Evolutionary conservation across 2,888 invertebrate genomes (phyloP).

Genomic region (Junonia oenone): DNA sequence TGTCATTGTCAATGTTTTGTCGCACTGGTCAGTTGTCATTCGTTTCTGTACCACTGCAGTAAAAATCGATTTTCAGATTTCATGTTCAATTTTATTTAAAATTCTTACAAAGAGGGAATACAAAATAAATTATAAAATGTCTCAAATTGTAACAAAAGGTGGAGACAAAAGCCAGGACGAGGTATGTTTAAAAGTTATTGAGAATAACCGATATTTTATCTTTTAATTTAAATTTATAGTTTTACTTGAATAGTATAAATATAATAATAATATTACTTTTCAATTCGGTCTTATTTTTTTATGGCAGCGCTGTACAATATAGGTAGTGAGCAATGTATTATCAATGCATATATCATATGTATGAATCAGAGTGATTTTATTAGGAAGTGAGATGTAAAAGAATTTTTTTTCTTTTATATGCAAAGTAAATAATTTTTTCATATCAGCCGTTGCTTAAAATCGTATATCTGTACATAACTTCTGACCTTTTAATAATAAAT

Average conservation of each 20-base stretch:
- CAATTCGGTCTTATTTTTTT: not conserved
- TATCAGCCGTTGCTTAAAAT: too few species aligned
- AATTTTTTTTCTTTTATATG: too few species aligned
- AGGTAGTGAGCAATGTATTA: too few species aligned
- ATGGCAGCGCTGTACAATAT: not conserved
- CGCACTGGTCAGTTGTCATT: not conserved
- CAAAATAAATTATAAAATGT: slow-evolving; percentile 41
- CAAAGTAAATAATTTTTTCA: too few species aligned
- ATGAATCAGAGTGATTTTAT: too few species aligned
- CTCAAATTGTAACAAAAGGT: slow-evolving; percentile 52
- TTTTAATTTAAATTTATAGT: not conserved
- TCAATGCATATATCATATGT: too few species aligned
- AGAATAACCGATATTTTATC: not conserved
- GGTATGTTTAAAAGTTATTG: slow-evolving; percentile 66
- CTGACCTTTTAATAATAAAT: too few species aligned
- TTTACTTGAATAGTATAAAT: not conserved
- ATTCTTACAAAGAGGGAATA: not conserved
- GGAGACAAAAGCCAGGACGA: slow-evolving; percentile 83
- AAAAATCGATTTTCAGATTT: slow-evolving; percentile 11
- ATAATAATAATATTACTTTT: not conserved
- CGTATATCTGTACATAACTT: too few species aligned
- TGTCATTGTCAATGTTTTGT: not conserved
- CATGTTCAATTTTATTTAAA: not conserved
- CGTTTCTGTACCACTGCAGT: not conserved
- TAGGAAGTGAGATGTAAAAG: too few species aligned